A percentile compares a stretch with the other conserved stretches of the same genome.
Evolutionary conservation across 1,140 invertebrate genomes (phyloP).

Genomic region (Lutraria rhynchaena): DNA sequence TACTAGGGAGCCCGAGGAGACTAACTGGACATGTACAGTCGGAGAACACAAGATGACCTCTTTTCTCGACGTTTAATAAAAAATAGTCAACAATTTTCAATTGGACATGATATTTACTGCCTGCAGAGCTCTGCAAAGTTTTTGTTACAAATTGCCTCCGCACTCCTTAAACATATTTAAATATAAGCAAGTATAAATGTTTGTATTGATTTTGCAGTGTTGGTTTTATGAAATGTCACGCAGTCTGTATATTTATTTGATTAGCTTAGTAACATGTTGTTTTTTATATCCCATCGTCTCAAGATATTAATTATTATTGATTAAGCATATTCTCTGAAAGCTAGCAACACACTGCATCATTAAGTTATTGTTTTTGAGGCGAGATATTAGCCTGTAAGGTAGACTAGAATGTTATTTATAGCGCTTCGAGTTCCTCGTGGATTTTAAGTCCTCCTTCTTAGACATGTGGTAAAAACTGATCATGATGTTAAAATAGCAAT

Average conservation of each 20-base stretch:
- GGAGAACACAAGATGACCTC: too few species aligned
- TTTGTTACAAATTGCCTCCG: too few species aligned
- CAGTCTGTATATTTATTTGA: constrained; percentile 50
- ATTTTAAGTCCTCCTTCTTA: too few species aligned
- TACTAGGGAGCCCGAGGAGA: too few species aligned
- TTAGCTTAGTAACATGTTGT: constrained; percentile 60
- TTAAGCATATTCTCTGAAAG: constrained; percentile 7
- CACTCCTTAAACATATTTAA: too few species aligned
- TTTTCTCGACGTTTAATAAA: too few species aligned
- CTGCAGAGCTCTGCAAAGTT: too few species aligned
- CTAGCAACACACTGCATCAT: constrained; percentile 39
- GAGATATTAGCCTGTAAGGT: constrained; percentile 27
- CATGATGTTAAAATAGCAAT: too few species aligned
- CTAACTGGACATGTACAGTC: too few species aligned
- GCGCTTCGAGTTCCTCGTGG: background rate
- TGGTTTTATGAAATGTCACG: constrained; percentile 56
- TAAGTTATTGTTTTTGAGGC: constrained; percentile 52
- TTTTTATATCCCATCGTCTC: constrained; percentile 35
- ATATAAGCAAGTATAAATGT: background rate
- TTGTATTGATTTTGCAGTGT: constrained; percentile 33
- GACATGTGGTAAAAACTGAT: too few species aligned
- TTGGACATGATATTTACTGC: too few species aligned
- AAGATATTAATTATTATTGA: constrained; percentile 61
- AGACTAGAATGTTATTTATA: constrained; percentile 25
- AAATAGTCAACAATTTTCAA: too few species aligned